Evolutionary conservation across 2,797 vertebrate species (phyloP).

Genomic region (Megaceryle alcyon): DNA sequence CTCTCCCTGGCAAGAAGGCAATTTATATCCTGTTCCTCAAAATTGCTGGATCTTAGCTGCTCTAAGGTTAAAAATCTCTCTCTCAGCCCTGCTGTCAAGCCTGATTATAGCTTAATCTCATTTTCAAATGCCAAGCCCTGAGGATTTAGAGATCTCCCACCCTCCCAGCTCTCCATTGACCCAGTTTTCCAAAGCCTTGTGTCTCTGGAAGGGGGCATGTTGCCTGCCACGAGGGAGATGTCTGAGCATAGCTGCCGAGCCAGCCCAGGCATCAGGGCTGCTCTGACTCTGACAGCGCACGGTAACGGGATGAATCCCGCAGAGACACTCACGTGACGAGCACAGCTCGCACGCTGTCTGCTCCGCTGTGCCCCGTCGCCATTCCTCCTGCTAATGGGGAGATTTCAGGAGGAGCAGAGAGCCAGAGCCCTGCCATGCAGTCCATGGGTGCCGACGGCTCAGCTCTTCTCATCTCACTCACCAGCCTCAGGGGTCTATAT

Average conservation of each 20-base stretch:
- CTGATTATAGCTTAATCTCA: conserved; percentile 49
- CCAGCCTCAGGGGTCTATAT: neutral
- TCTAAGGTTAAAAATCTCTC: neutral
- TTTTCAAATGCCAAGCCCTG: conserved; percentile 31
- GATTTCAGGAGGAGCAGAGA: neutral
- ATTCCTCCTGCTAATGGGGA: neutral
- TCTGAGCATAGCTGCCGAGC: neutral
- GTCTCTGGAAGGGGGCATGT: neutral
- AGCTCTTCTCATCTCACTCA: neutral
- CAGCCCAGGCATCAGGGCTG: neutral
- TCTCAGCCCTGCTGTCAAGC: conserved; percentile 11
- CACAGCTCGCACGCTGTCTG: neutral
- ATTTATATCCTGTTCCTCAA: neutral
- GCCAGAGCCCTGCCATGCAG: neutral
- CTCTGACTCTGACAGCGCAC: fast-evolving
- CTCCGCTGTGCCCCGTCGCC: neutral
- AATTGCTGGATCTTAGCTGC: neutral
- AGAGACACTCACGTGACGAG: neutral
- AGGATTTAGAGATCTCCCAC: conserved; percentile 13
- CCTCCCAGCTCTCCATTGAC: conserved; percentile 34
- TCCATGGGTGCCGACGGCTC: fast-evolving
- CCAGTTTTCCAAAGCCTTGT: conserved; percentile 21
- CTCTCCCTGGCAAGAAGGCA: neutral
- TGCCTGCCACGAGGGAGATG: neutral
- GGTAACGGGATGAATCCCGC: fast-evolving